These are phyloP conservation scores for Coenobita brevimanus DNA, from an alignment of 1,140 invertebrate genomes.

Conservation along the genomic window DNA sequence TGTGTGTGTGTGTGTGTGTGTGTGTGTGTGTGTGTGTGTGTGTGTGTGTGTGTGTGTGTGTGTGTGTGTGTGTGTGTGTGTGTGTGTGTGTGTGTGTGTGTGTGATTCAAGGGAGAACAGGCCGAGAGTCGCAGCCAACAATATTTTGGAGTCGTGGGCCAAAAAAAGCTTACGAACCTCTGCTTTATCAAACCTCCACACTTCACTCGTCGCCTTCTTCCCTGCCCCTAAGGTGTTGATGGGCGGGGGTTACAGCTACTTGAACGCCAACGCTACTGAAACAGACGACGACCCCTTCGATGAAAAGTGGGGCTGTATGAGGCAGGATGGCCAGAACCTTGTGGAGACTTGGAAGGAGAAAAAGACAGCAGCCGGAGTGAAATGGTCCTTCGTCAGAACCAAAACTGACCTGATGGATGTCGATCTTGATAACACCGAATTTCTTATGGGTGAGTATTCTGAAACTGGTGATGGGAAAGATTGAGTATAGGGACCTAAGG, in stretches of 20 bases:
- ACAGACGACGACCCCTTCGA: conserved; percentile 7
- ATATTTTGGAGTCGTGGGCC: too few species aligned
- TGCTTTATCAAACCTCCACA: too few species aligned
- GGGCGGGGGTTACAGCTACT: conserved; percentile 32
- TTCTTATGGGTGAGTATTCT: conserved; percentile 2
- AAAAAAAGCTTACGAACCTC: too few species aligned
- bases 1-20: too few species aligned
- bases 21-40: too few species aligned
- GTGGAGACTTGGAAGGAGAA: not conserved
- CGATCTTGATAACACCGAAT: conserved; percentile 2
- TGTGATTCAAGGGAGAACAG: too few species aligned
- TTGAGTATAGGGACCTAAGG: too few species aligned
- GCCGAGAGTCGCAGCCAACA: too few species aligned
- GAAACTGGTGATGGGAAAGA: too few species aligned
- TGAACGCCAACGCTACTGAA: not conserved
- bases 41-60: too few species aligned
- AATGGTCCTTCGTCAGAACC: conserved; percentile 1
- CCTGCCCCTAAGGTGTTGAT: conserved; percentile 27
- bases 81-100: too few species aligned
- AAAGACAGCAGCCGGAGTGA: not conserved
- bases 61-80: too few species aligned
- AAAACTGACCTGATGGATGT: not conserved
- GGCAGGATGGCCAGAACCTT: conserved; percentile 2
- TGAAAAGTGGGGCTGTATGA: not conserved
- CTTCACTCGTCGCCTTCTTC: not conserved